These are phyloP conservation scores for Abramis brama DNA, from an alignment of 2,113 vertebrate genomes.

Conservation along the genomic window DNA sequence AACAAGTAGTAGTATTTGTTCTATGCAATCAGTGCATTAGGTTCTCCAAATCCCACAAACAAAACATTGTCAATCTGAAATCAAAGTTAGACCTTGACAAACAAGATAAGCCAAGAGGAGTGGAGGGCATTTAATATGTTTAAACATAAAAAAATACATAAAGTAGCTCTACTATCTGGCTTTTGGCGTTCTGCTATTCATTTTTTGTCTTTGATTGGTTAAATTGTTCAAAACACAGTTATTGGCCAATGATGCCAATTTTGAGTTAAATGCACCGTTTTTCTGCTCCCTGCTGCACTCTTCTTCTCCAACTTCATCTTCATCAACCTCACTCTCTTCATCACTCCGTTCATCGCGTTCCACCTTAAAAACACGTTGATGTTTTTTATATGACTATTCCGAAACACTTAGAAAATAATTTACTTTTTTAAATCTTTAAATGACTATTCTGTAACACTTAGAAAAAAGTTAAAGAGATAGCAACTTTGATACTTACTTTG, in stretches of 20 bases:
- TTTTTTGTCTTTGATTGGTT: constrained; percentile 69
- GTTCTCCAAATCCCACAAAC: too few species aligned
- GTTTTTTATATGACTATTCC: not conserved
- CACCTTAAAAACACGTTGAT: constrained; percentile 71
- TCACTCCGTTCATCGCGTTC: constrained; percentile 91
- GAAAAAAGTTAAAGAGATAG: not conserved
- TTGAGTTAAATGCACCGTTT: constrained; percentile 68
- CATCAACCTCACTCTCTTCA: constrained; percentile 81
- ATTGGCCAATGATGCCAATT: constrained; percentile 67
- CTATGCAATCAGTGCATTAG: not conserved
- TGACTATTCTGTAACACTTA: not conserved
- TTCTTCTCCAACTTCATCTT: constrained; percentile 58
- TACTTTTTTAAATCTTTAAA: too few species aligned
- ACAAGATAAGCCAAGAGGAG: not conserved
- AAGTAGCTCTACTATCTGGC: constrained; percentile 70
- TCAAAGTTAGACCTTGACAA: not conserved
- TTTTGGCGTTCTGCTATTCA: constrained; percentile 73
- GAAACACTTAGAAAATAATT: not conserved
- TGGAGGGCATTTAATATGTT: not conserved
- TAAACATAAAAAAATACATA: not conserved
- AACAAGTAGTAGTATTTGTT: not conserved
- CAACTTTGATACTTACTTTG: constrained; percentile 75
- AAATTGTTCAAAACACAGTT: constrained; percentile 76
- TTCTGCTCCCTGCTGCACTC: constrained; percentile 65
- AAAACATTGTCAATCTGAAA: not conserved